Conservation (phyloP, 1,140 invertebrate species). For the Drosophila pseudoananassae region DNA sequence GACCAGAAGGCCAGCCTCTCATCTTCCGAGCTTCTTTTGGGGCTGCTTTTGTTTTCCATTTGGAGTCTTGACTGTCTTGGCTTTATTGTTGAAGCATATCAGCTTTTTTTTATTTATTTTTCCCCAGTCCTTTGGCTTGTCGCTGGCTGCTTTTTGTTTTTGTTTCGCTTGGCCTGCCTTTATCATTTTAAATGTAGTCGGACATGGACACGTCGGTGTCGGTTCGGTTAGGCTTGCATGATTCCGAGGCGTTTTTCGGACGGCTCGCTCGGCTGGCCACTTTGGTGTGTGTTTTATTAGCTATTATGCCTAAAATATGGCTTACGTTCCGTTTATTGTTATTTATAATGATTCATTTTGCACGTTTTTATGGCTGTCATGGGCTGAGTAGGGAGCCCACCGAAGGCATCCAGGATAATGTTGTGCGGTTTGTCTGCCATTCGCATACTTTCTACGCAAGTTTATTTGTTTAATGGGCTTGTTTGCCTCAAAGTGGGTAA, state of each 20-base stretch:
- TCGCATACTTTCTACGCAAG: conserved; percentile 35
- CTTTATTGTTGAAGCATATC: conserved; percentile 44
- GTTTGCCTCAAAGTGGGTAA: conserved; percentile 1
- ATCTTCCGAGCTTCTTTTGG: conserved; percentile 28
- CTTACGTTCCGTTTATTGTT: conserved; percentile 78
- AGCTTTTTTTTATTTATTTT: conserved; percentile 31
- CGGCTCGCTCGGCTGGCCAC: conserved; percentile 38
- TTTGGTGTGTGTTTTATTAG: conserved; percentile 78
- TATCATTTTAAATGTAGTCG: conserved; percentile 75
- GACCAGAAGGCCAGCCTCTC: conserved; percentile 33
- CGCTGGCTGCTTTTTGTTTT: conserved; percentile 32
- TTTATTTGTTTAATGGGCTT: conserved; percentile 51
- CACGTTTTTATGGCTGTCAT: conserved; percentile 74
- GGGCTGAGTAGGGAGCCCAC: conserved; percentile 47
- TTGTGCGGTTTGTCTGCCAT: conserved; percentile 49
- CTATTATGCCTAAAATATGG: conserved; percentile 79
- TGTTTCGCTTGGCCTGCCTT: conserved; percentile 49
- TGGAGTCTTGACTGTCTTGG: conserved; percentile 39
- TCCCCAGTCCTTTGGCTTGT: conserved; percentile 13
- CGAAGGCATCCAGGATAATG: conserved; percentile 43
- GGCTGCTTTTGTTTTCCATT: conserved; percentile 42
- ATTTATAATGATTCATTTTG: conserved; percentile 80
- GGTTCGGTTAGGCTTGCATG: conserved; percentile 71
- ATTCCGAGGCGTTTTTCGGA: conserved; percentile 47
- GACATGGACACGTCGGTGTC: conserved; percentile 65